phyloP scores from a whole-genome alignment of 2,888 invertebrate genomes.

The Tiliacea citrago region DNA sequence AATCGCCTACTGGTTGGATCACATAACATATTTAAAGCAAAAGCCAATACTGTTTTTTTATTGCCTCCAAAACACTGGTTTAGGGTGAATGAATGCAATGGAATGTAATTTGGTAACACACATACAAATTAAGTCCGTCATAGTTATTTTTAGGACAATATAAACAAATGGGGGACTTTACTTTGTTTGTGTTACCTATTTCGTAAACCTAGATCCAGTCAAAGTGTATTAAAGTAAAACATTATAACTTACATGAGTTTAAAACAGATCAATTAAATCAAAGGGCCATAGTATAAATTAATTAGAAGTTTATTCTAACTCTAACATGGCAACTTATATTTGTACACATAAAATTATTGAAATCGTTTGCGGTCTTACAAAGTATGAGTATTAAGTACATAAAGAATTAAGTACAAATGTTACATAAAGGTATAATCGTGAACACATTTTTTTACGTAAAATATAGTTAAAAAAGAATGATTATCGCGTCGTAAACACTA shows the following conservation, averaged over 20 bases:
- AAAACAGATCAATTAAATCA: constrained; percentile 18
- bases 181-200: constrained; percentile 23
- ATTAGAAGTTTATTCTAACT: constrained; percentile 44
- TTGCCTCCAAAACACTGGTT: constrained; percentile 24
- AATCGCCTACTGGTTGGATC: background rate
- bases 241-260: constrained; percentile 17
- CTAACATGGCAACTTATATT: constrained; percentile 72
- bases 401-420: constrained; percentile 58
- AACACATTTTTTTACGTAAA: constrained; percentile 61
- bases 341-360: constrained; percentile 63
- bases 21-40: constrained; percentile 53
- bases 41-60: constrained; percentile 54
- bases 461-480: constrained; percentile 44
- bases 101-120: constrained; percentile 59
- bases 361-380: constrained; percentile 42
- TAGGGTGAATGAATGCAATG: constrained; percentile 45
- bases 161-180: constrained; percentile 1
- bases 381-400: constrained; percentile 55
- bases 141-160: background rate
- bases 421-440: constrained; percentile 55
- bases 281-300: constrained; percentile 33
- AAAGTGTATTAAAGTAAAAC: constrained; percentile 9
- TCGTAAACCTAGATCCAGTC: constrained; percentile 31
- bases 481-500: constrained; percentile 45
- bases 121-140: constrained; percentile 4